Evolutionary conservation across 2,888 invertebrate species (phyloP).

Genomic region (Dastarcus helophoroides): DNA sequence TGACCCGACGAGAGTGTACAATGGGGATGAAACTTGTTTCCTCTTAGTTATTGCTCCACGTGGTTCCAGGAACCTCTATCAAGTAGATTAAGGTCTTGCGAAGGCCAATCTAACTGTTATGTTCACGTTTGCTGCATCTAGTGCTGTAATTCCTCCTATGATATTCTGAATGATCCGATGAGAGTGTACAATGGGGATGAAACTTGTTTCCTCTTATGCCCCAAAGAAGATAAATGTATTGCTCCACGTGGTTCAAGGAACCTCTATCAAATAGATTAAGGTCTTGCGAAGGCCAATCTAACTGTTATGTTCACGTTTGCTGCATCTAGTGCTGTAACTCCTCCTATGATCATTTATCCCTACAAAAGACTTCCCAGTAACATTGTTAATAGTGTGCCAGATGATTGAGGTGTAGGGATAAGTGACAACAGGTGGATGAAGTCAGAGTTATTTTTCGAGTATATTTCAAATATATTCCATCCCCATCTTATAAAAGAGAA

Average conservation of each 20-base stretch:
- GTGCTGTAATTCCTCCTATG: constrained; percentile 27
- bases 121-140: constrained; percentile 31
- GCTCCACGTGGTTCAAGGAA: constrained; percentile 21
- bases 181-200: too few species aligned
- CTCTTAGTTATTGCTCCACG: constrained; percentile 17
- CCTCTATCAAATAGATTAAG: constrained; percentile 31
- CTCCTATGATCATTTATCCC: constrained; percentile 30
- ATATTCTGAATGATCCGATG: too few species aligned
- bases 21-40: constrained; percentile 25
- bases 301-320: constrained; percentile 33
- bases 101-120: constrained; percentile 31
- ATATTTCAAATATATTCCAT: constrained; percentile 16
- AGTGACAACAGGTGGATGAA: constrained; percentile 21
- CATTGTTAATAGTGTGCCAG: constrained; percentile 23
- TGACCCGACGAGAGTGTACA: constrained; percentile 21
- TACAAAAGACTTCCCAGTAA: constrained; percentile 25
- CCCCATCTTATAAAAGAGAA: constrained; percentile 10
- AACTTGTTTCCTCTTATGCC: constrained; percentile 18
- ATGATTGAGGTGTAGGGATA: constrained; percentile 24
- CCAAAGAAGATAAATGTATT: constrained; percentile 19
- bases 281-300: constrained; percentile 25
- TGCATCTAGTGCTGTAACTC: constrained; percentile 25
- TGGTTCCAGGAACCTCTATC: constrained; percentile 27
- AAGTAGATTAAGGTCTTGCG: constrained; percentile 26
- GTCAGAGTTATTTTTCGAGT: constrained; percentile 21